Conservation (phyloP, 2,113 vertebrate species). For the Erinaceus europaeus region DNA sequence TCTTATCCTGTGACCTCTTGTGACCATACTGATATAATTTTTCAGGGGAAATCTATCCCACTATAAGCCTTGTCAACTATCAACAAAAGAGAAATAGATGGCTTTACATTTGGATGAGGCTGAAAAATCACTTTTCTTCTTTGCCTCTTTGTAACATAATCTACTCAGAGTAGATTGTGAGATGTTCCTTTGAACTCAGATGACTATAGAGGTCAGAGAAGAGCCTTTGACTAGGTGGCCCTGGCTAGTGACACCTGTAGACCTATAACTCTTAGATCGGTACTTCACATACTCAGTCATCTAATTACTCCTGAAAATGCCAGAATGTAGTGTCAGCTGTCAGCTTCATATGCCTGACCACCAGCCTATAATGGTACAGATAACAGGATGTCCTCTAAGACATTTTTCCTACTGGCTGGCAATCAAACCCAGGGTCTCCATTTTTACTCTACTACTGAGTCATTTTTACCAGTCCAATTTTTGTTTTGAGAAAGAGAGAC, state of each 20-base stretch:
- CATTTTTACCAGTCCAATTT: too few species aligned
- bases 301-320: neutral
- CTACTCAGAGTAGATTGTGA: neutral
- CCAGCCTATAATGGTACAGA: too few species aligned
- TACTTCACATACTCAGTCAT: neutral
- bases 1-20: neutral
- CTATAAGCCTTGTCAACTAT: neutral
- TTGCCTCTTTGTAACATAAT: neutral
- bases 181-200: neutral
- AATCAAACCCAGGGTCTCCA: too few species aligned
- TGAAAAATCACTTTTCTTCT: neutral
- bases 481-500: too few species aligned
- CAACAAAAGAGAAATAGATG: neutral
- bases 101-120: neutral
- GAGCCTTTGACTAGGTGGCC: too few species aligned
- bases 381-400: too few species aligned
- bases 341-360: too few species aligned
- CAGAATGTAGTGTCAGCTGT: too few species aligned
- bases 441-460: too few species aligned
- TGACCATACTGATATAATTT: neutral
- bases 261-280: neutral
- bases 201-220: neutral
- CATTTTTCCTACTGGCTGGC: too few species aligned
- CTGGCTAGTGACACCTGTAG: accelerated
- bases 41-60: neutral